phyloP scores from a whole-genome alignment of 2,888 invertebrate genomes.

The Rotaria macrura region DNA sequence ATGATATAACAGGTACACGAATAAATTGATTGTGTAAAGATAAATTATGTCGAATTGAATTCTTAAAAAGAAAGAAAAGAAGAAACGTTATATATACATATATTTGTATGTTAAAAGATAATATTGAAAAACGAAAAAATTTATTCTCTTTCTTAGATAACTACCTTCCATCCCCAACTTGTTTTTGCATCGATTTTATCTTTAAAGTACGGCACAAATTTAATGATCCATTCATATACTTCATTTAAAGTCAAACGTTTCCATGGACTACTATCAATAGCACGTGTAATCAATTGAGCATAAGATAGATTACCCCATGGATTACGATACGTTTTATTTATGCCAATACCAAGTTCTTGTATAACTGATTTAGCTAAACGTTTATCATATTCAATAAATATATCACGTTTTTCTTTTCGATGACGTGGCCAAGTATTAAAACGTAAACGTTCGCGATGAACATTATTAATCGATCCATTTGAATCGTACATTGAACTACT shows the following conservation, averaged over 20 bases:
- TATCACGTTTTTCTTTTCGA: constrained; percentile 25
- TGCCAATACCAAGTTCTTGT: constrained; percentile 26
- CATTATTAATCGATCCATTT: not conserved
- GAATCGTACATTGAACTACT: not conserved
- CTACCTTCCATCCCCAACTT: constrained; percentile 99
- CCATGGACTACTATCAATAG: constrained; percentile 87
- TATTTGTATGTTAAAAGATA: no score
- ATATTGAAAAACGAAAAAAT: no score
- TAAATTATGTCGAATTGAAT: constrained; percentile 56
- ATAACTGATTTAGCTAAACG: constrained; percentile 29
- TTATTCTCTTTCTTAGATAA: constrained; percentile 41
- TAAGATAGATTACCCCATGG: constrained; percentile 90
- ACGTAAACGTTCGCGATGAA: not conserved
- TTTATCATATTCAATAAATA: constrained; percentile 31
- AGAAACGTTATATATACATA: no score
- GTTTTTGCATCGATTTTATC: constrained; percentile 99
- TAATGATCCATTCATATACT: constrained; percentile 99
- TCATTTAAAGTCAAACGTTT: constrained; percentile 89
- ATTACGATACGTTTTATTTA: constrained; percentile 40
- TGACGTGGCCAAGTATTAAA: constrained; percentile 20
- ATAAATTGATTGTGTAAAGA: constrained; percentile 56
- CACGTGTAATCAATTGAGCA: constrained; percentile 96
- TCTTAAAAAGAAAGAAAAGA: constrained; percentile 45
- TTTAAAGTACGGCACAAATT: constrained; percentile 97
- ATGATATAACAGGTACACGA: constrained; percentile 43